phyloP scores from a whole-genome alignment of 2,888 invertebrate genomes.

The Mechanitis mazaeus region DNA sequence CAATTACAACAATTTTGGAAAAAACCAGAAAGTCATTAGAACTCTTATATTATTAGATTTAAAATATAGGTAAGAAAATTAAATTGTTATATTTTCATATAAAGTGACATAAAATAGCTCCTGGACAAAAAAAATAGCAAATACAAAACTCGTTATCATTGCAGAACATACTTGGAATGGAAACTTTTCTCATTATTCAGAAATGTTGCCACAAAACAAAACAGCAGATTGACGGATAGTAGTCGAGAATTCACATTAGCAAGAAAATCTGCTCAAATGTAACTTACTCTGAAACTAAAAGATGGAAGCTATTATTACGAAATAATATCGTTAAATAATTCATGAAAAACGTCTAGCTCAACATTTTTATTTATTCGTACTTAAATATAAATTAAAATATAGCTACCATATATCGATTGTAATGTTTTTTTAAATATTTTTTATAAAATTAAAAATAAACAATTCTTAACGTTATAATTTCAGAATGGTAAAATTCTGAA shows the following conservation, averaged over 20 bases:
- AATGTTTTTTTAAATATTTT: no score
- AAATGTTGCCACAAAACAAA: slow-evolving; percentile 30
- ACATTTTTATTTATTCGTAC: neutral
- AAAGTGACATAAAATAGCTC: slow-evolving; percentile 12
- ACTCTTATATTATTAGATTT: no score
- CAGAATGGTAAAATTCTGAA: no score
- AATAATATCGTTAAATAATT: slow-evolving; percentile 2
- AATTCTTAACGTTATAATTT: no score
- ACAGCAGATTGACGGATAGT: slow-evolving; percentile 29
- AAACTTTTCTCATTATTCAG: slow-evolving; percentile 35
- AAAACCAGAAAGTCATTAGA: no score
- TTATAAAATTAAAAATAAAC: no score
- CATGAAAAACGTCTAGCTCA: neutral
- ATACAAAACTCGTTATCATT: slow-evolving; percentile 23
- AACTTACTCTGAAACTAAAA: slow-evolving; percentile 15
- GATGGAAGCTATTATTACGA: slow-evolving; percentile 9
- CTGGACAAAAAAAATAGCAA: slow-evolving; percentile 25
- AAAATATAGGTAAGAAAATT: no score
- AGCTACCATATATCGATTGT: no score
- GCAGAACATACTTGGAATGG: slow-evolving; percentile 27
- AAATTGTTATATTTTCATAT: no score
- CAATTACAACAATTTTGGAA: no score
- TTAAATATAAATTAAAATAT: no score
- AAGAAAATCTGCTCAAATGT: slow-evolving; percentile 28
- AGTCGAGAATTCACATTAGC: slow-evolving; percentile 26